These are phyloP conservation scores for Patella pellucida DNA, from an alignment of 2,888 invertebrate species.

Conservation along the genomic window DNA sequence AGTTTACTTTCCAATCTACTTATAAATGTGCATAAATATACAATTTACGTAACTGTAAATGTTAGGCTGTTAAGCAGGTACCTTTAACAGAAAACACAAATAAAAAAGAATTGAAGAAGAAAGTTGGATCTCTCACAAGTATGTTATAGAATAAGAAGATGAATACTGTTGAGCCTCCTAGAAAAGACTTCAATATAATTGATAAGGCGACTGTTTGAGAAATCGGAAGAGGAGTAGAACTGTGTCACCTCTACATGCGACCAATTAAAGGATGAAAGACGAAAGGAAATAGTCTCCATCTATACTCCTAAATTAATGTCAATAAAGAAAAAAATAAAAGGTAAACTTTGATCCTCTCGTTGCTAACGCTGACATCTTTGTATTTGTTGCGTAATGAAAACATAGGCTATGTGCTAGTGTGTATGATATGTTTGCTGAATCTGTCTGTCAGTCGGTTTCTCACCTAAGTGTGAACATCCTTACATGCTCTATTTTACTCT, in stretches of 20 bases:
- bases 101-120: too few species aligned
- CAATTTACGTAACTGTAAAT: too few species aligned
- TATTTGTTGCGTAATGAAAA: too few species aligned
- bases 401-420: too few species aligned
- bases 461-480: not conserved
- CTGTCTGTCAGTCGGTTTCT: not conserved
- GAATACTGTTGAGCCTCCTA: too few species aligned
- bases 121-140: too few species aligned
- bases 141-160: too few species aligned
- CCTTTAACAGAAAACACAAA: too few species aligned
- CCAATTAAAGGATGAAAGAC: conserved; percentile 9
- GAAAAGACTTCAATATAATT: not conserved
- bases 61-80: too few species aligned
- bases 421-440: not conserved
- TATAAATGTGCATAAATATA: too few species aligned
- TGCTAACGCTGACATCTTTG: not conserved
- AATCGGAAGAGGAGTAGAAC: not conserved
- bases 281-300: not conserved
- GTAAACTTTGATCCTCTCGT: conserved; percentile 2
- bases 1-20: too few species aligned
- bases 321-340: not conserved
- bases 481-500: too few species aligned
- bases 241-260: conserved; percentile 3
- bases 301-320: not conserved
- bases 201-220: not conserved